Base-by-base conservation (phyloP, 2,797 vertebrate genomes). In the Botia almorhae region DNA sequence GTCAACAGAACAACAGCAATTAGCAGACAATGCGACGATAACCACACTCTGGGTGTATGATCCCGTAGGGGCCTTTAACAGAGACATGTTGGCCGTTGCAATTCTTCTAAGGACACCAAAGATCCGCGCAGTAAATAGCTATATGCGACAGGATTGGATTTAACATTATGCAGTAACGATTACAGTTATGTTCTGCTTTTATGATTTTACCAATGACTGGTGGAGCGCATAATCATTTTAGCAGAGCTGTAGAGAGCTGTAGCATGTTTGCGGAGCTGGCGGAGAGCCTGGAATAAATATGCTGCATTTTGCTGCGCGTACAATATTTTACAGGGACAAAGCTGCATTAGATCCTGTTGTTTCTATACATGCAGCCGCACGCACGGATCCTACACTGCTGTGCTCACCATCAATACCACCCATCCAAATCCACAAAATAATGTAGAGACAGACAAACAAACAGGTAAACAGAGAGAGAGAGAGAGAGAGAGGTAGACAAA, bases 181-280 rank as follows among this genome's bases (percentile, higher is more conserved):
- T 72, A 80, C 7, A 33, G 69, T 55, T 65, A 39, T 79, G 69
- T 79, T 79, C 4, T 80, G 63, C 58, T 64, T 65, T 71, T 72
- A 64, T 72, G 69, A 72, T 46, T 80, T 80, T 61, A 72, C 29
- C 69, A 55, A 65, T 56, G 60, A 80, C 69, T 72, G 29, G 48
- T 46, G 50, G 60, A 80, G 77, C 60, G 7, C 48, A 53, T 80
- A 72, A 72, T 80, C 58, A 39, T 80, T 80, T 80, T 23, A 80
- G 69, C 69, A 65, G 33, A 26, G 23, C 23, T 26, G 23, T 26
- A 26, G 23, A 71, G 69, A 65, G 53, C 16, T 29, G 67, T 70
- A 70, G 67, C 67, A 78, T 80, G 77, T 80, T 80, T 55, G 33
- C 8, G 16, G 67, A 80, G 77, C 60, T 65, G 69, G 69, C 48